A percentile compares a stretch with the other conserved stretches of the same genome.
Conservation (phyloP, 2,113 vertebrate genomes). For the Coracopsis vasa region DNA sequence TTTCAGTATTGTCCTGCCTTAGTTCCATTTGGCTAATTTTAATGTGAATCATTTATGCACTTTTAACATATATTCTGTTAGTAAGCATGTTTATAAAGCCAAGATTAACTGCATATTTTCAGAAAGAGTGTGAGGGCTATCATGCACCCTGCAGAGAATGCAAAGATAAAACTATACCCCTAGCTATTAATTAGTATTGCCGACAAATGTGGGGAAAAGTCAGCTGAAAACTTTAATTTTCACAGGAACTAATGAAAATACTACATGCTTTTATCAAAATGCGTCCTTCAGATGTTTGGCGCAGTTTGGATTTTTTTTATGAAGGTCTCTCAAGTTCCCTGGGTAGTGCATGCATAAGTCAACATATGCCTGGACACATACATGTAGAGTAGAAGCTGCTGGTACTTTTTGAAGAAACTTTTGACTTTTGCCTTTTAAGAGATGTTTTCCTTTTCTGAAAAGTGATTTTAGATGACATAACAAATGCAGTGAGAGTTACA, state of each 20-base stretch:
- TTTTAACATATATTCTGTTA: not conserved
- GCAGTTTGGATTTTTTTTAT: not conserved
- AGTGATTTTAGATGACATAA: not conserved
- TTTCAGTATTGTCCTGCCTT: not conserved
- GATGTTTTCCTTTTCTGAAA: not conserved
- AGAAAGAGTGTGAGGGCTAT: not conserved
- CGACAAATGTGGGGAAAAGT: not conserved
- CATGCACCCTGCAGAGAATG: not conserved
- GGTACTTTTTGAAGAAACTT: not conserved
- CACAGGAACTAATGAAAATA: not conserved
- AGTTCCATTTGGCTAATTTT: not conserved
- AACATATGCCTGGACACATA: not conserved
- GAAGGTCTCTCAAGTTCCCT: not conserved
- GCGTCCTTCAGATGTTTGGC: not conserved
- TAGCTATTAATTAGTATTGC: not conserved
- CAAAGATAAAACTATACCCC: not conserved
- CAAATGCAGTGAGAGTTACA: not conserved
- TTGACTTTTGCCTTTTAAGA: not conserved
- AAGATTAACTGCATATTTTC: not conserved
- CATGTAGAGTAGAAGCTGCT: not conserved
- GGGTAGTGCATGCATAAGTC: not conserved
- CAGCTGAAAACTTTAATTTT: not conserved
- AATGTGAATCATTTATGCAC: not conserved
- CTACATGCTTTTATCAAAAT: not conserved
- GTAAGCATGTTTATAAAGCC: not conserved